phyloP scores from a whole-genome alignment of 2,113 vertebrate genomes.

The Aegotheles bennettii region DNA sequence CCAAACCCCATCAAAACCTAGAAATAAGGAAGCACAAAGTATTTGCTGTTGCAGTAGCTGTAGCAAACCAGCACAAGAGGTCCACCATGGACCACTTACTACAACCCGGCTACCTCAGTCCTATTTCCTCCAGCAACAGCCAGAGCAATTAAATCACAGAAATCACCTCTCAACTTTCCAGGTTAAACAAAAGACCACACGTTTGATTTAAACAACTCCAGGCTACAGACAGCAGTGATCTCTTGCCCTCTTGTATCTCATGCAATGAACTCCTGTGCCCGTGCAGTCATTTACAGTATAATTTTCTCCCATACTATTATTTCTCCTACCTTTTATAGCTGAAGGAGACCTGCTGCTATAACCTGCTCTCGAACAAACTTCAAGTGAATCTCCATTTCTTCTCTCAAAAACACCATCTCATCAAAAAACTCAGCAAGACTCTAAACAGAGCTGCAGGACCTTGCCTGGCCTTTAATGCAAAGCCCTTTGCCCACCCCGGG shows the following conservation, averaged over 20 bases:
- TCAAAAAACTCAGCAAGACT: rapidly evolving
- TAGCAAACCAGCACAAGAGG: not conserved
- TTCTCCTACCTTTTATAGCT: not conserved
- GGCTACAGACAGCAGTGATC: not conserved
- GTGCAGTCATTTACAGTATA: rapidly evolving
- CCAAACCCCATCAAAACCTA: rapidly evolving
- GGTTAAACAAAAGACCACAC: not conserved
- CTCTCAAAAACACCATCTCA: rapidly evolving
- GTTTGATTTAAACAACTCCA: not conserved
- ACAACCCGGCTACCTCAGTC: rapidly evolving
- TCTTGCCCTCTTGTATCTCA: not conserved
- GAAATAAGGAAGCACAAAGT: not conserved
- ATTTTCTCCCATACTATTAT: rapidly evolving
- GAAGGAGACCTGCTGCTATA: rapidly evolving
- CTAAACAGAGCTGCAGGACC: rapidly evolving
- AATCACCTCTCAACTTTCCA: not conserved
- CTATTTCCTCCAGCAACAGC: not conserved
- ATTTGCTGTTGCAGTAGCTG: rapidly evolving
- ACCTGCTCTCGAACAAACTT: rapidly evolving
- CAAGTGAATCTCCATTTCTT: rapidly evolving
- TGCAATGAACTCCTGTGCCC: rapidly evolving
- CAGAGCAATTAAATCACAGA: not conserved
- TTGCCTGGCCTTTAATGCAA: rapidly evolving
- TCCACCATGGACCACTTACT: rapidly evolving
- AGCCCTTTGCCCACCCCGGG: not conserved